Conservation (phyloP, 2,113 vertebrate genomes). For the Lampris megalopsis region DNA sequence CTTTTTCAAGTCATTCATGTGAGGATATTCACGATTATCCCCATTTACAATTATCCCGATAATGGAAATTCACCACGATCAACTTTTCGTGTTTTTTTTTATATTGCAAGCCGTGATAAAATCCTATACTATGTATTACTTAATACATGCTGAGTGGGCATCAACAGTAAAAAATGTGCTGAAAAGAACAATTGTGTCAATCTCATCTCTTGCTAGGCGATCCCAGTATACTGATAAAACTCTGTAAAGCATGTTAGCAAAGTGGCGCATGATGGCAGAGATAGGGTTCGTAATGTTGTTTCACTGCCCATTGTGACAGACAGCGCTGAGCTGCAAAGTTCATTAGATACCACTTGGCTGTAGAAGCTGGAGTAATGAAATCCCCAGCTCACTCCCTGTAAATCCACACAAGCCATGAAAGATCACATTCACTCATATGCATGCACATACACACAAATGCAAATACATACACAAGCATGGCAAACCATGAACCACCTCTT, state of each 20-base stretch:
- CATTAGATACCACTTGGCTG: constrained; percentile 70
- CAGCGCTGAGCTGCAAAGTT: constrained; percentile 66
- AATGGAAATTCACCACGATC: no score
- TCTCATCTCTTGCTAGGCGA: constrained; percentile 18
- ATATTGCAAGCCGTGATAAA: no score
- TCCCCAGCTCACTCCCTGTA: constrained; percentile 38
- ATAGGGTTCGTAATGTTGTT: constrained; percentile 71
- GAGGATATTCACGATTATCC: no score
- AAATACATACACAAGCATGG: constrained; percentile 17
- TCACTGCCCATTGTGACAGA: constrained; percentile 68
- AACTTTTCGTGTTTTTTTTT: no score
- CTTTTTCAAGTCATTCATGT: no score
- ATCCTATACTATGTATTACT: background rate
- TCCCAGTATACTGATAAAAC: constrained; percentile 60
- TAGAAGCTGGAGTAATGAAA: constrained; percentile 60
- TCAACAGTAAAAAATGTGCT: background rate
- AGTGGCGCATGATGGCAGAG: constrained; percentile 43
- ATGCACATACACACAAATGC: constrained; percentile 22
- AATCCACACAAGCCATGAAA: constrained; percentile 11
- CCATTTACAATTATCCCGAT: no score
- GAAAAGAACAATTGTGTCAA: constrained; percentile 15
- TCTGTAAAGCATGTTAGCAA: constrained; percentile 51
- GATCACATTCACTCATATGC: background rate
- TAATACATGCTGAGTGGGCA: background rate
- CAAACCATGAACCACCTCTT: no score